Evolutionary conservation across 1,140 invertebrate genomes (phyloP).

Genomic region (Tetragnatha versicolor): DNA sequence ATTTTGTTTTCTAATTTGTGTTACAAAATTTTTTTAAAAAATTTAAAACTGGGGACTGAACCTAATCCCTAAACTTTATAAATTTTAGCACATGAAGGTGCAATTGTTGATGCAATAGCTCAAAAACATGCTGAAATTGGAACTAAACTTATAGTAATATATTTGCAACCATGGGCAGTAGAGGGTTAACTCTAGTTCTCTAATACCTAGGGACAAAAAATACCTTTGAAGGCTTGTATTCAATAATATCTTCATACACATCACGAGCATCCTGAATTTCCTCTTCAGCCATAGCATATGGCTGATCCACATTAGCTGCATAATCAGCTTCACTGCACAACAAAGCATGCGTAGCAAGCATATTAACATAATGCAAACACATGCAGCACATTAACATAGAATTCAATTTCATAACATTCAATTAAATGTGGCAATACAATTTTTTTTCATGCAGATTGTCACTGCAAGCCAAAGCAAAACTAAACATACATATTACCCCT

Average conservation of each 20-base stretch:
- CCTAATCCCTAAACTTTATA: no score
- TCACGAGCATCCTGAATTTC: conserved; percentile 35
- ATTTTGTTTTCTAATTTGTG: no score
- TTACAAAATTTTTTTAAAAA: no score
- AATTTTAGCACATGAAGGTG: no score
- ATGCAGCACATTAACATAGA: conserved; percentile 26
- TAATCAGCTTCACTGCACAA: conserved; percentile 49
- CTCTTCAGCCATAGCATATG: conserved; percentile 37
- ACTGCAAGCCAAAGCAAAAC: no score
- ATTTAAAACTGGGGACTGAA: no score
- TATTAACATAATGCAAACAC: conserved; percentile 32
- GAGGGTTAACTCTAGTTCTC: no score
- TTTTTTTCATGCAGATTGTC: not conserved
- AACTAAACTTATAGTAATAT: no score
- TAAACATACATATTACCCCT: no score
- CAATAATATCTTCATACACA: conserved; percentile 50
- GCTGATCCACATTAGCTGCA: conserved; percentile 44
- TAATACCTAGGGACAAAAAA: not conserved
- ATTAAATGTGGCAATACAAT: not conserved
- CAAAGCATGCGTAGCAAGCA: conserved; percentile 47
- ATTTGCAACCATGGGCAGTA: no score
- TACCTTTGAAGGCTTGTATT: conserved; percentile 45
- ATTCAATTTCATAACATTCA: not conserved
- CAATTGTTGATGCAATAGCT: no score
- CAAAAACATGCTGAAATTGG: no score